Evolutionary conservation across 2,797 vertebrate genomes (phyloP).

Genomic region (Enteromius viviparus): DNA sequence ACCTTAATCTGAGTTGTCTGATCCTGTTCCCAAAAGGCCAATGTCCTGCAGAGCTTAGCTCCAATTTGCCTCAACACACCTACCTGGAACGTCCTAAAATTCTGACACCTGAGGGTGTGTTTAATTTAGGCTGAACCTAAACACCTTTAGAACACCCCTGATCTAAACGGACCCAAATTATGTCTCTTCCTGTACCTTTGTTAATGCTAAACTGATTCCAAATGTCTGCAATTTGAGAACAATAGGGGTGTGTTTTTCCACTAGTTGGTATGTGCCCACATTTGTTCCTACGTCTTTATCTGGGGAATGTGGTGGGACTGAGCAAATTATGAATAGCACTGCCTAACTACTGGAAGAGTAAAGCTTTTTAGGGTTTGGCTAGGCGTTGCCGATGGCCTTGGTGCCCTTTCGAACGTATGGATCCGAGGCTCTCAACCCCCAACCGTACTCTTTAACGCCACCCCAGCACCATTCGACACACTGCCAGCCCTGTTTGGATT

Average conservation of each 20-base stretch:
- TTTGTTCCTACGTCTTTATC: constrained; percentile 17
- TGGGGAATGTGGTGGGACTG: constrained; percentile 31
- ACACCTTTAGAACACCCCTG: neutral
- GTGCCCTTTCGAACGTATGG: constrained; percentile 17
- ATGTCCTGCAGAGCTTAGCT: neutral
- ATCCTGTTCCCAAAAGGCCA: neutral
- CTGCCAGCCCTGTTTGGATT: constrained; percentile 53
- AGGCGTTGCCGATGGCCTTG: constrained; percentile 10
- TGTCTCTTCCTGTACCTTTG: constrained; percentile 15
- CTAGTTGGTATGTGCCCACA: neutral
- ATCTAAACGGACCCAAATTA: neutral
- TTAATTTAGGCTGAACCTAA: neutral
- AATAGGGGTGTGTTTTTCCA: constrained; percentile 13
- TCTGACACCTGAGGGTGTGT: neutral
- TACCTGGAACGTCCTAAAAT: neutral
- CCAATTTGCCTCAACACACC: neutral
- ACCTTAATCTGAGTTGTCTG: neutral
- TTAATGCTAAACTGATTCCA: neutral
- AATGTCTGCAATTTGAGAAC: constrained; percentile 33
- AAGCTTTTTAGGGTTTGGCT: constrained; percentile 1
- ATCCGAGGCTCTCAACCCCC: constrained; percentile 15
- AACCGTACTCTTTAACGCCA: neutral
- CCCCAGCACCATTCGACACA: constrained; percentile 38
- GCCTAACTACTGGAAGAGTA: neutral
- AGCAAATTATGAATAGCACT: constrained; percentile 3